Percentiles rank a stretch among this genome's conserved stretches.
Evolutionary conservation across 1,140 invertebrate genomes (phyloP).

Genomic region (Protaetia brevitarsis): DNA sequence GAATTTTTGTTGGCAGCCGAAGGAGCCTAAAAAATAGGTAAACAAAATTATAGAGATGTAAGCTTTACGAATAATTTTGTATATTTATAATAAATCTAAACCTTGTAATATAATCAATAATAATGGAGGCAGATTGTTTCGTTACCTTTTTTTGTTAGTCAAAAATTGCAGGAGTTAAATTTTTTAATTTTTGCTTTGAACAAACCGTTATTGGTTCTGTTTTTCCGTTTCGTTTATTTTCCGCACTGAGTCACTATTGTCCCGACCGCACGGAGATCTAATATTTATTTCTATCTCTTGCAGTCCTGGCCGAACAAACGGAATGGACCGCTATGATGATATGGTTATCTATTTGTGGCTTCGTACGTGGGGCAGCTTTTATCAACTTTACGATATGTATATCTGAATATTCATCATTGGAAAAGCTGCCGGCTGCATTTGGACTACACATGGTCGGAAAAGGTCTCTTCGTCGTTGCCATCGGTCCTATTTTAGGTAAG

Average conservation of each 20-base stretch:
- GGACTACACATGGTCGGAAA: conserved; percentile 75
- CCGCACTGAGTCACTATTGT: conserved; percentile 32
- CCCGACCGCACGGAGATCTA: not conserved
- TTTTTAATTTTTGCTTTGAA: conserved; percentile 14
- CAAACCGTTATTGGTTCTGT: not conserved
- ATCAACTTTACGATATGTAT: conserved; percentile 73
- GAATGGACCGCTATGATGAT: conserved; percentile 63
- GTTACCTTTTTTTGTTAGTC: not conserved
- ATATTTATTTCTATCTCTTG: conserved; percentile 45
- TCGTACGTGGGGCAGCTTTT: conserved; percentile 68
- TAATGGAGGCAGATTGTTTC: conserved; percentile 11
- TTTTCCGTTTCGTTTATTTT: conserved; percentile 27
- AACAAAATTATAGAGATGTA: conserved; percentile 46
- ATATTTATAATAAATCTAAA: conserved; percentile 20
- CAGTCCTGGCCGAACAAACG: conserved; percentile 65
- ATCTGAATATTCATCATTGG: conserved; percentile 68
- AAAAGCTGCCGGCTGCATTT: conserved; percentile 71
- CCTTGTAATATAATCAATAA: not conserved
- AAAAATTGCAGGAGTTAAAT: conserved; percentile 10
- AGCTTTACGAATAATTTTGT: conserved; percentile 42
- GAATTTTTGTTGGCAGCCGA: conserved; percentile 49
- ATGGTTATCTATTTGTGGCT: conserved; percentile 67
- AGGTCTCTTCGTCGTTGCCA: conserved; percentile 63
- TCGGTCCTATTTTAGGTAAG: conserved; percentile 71
- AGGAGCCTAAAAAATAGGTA: conserved; percentile 47